phyloP scores from a whole-genome alignment of 2,888 invertebrate genomes.

The Torymus aiolomorphi region DNA sequence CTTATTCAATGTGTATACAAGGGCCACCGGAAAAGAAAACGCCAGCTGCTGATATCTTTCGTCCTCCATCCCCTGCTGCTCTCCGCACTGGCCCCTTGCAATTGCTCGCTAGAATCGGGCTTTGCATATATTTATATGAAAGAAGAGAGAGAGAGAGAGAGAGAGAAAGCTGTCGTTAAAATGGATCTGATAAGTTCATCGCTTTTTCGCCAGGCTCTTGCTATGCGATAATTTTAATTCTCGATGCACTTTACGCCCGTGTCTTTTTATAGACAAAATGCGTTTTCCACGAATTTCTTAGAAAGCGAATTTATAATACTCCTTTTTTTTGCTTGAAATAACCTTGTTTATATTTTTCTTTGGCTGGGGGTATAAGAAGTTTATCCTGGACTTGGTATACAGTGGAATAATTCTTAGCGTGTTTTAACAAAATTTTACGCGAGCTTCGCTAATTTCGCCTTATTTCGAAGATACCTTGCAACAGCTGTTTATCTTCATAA shows the following conservation, averaged over 20 bases:
- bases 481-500: too few relatives aligned
- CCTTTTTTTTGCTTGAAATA: not conserved
- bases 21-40: conserved; percentile 4
- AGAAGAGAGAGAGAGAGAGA: too few relatives aligned
- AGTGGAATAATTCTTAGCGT: too few relatives aligned
- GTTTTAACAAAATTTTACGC: too few relatives aligned
- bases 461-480: too few relatives aligned
- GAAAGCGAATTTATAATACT: not conserved
- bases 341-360: not conserved
- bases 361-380: not conserved
- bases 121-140: conserved; percentile 39
- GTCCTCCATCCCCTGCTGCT: not conserved
- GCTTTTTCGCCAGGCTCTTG: not conserved
- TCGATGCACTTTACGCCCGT: not conserved
- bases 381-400: not conserved
- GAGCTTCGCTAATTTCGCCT: too few relatives aligned
- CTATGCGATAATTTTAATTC: conserved; percentile 34
- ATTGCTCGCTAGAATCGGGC: not conserved
- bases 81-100: conserved; percentile 19
- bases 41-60: not conserved
- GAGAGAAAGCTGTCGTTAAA: conserved; percentile 43
- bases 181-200: conserved; percentile 44
- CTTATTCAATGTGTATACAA: conserved; percentile 34
- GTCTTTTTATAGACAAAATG: conserved; percentile 4
- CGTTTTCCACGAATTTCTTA: not conserved